A percentile compares a stretch with the other conserved stretches of the same genome.
Conservation (phyloP, 2,797 vertebrate species). For the Enteromius viviparus region DNA sequence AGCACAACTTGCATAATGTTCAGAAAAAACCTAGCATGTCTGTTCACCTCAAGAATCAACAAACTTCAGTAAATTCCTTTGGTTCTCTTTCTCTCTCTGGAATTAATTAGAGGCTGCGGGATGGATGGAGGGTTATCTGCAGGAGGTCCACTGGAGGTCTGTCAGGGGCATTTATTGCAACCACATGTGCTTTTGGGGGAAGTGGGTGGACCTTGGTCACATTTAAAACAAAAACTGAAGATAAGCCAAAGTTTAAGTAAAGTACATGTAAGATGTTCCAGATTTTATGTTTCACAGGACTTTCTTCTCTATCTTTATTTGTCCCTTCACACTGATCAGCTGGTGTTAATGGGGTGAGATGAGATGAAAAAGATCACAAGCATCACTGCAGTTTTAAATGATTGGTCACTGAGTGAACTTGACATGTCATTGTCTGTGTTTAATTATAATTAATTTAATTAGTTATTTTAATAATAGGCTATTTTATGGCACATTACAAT, state of each 20-base stretch:
- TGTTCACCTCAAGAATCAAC: neutral
- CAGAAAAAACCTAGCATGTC: neutral
- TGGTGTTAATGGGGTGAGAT: neutral
- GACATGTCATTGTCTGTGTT: neutral
- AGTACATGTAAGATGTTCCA: slow-evolving; percentile 50
- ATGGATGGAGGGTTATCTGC: slow-evolving; percentile 49
- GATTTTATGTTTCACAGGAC: slow-evolving; percentile 4
- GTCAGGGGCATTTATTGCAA: slow-evolving; percentile 67
- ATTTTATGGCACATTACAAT: neutral
- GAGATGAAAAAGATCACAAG: slow-evolving; percentile 31
- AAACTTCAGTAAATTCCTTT: slow-evolving; percentile 12
- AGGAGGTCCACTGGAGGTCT: slow-evolving; percentile 65
- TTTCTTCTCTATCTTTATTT: neutral
- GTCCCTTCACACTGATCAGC: neutral
- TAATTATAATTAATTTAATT: neutral
- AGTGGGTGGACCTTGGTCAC: slow-evolving; percentile 7
- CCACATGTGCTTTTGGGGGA: slow-evolving; percentile 72
- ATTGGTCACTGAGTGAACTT: slow-evolving; percentile 39
- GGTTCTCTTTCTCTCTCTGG: slow-evolving; percentile 55
- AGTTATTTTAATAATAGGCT: neutral
- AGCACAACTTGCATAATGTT: neutral
- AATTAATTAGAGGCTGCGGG: slow-evolving; percentile 68
- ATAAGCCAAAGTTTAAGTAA: slow-evolving; percentile 62
- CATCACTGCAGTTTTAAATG: slow-evolving; percentile 48
- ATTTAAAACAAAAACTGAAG: slow-evolving; percentile 65